Percentiles rank a stretch among this genome's conserved stretches.
Evolutionary conservation across 2,113 vertebrate genomes (phyloP).

Genomic region (Furnarius figulus): DNA sequence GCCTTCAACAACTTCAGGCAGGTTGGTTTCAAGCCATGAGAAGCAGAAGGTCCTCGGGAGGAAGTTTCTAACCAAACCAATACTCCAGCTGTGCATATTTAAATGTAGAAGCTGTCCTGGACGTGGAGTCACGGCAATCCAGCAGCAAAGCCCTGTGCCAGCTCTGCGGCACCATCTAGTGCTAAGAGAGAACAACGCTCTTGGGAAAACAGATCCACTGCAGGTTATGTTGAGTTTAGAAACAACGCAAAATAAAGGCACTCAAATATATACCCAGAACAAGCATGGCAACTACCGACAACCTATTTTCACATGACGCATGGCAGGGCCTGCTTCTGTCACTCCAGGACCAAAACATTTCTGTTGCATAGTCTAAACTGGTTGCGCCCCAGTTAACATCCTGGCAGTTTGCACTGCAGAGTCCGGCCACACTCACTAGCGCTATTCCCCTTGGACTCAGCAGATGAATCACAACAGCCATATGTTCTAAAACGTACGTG

Average conservation of each 20-base stretch:
- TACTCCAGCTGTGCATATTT: neutral
- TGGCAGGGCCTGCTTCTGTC: neutral
- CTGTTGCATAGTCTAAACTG: rapidly evolving
- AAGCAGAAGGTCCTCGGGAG: neutral
- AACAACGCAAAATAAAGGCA: neutral
- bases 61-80: neutral
- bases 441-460: neutral
- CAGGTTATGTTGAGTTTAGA: rapidly evolving
- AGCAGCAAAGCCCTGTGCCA: neutral
- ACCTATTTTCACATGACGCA: neutral
- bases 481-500: neutral
- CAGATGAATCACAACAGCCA: neutral
- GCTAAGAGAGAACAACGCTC: neutral
- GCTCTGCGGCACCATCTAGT: constrained; percentile 39
- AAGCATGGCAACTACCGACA: neutral
- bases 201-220: neutral
- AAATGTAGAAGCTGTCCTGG: neutral
- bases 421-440: rapidly evolving
- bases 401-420: rapidly evolving
- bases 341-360: rapidly evolving
- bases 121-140: rapidly evolving
- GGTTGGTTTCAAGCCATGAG: neutral
- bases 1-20: neutral
- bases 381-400: neutral
- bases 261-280: neutral